Evolutionary conservation across 2,113 vertebrate genomes (phyloP).

Genomic region (Burhinus oedicnemus): DNA sequence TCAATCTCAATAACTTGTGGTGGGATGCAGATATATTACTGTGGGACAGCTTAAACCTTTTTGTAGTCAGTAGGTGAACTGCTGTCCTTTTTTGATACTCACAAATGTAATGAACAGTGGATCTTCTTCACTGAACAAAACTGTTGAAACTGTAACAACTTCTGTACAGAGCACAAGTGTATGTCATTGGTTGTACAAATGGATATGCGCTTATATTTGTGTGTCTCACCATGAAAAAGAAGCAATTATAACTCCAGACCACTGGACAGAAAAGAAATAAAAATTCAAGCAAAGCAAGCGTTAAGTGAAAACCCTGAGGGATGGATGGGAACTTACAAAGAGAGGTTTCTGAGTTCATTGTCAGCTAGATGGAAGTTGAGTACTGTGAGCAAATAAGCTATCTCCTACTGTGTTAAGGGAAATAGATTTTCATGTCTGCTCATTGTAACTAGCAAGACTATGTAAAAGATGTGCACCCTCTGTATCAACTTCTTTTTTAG

Average conservation of each 20-base stretch:
- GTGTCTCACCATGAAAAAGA: neutral
- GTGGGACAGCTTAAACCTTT: neutral
- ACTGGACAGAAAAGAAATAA: neutral
- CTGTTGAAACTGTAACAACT: neutral
- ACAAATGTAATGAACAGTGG: neutral
- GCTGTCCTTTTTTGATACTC: neutral
- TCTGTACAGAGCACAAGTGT: neutral
- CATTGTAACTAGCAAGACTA: neutral
- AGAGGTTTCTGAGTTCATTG: neutral
- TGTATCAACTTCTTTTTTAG: neutral
- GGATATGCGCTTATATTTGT: neutral
- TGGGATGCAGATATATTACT: neutral
- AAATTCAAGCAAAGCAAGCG: neutral
- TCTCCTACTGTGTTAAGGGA: slow-evolving; percentile 8
- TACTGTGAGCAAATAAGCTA: neutral
- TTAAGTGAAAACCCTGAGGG: neutral
- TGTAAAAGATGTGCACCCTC: neutral
- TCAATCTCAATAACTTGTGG: neutral
- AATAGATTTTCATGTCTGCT: neutral
- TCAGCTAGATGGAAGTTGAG: neutral
- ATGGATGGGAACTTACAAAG: neutral
- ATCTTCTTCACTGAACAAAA: neutral
- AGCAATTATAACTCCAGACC: neutral
- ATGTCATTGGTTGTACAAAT: neutral
- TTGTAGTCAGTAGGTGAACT: neutral